Evolutionary conservation across 35 echinoderm and acorn worm species (phyloP).

Genomic region (Acanthaster planci): DNA sequence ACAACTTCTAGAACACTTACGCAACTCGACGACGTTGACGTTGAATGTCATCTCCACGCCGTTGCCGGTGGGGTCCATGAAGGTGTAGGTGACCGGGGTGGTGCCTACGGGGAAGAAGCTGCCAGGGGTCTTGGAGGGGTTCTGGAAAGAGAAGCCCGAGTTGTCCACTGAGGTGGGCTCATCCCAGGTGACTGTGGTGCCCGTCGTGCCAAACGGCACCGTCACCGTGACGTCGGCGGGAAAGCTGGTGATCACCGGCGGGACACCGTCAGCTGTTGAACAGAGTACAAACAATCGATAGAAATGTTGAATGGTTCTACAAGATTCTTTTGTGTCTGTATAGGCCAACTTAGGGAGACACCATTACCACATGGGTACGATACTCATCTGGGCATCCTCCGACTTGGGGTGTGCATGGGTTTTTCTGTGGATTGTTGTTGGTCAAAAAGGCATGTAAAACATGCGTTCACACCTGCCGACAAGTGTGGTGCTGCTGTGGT

Average conservation of each 20-base stretch:
- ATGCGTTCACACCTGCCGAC: no score
- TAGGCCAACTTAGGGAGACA: neutral
- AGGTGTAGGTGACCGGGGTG: conserved; percentile 45
- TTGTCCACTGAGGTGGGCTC: conserved; percentile 80
- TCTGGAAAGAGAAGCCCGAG: conserved; percentile 32
- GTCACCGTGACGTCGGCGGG: conserved; percentile 46
- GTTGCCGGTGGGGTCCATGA: conserved; percentile 42
- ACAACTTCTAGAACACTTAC: neutral
- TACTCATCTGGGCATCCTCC: neutral
- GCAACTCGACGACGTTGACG: conserved; percentile 21
- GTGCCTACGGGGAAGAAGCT: conserved; percentile 19
- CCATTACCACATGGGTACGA: neutral
- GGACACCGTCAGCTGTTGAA: conserved; percentile 28
- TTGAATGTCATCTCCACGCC: neutral
- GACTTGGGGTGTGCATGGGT: no score
- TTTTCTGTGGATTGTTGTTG: no score
- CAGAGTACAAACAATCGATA: neutral
- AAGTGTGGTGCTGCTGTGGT: no score
- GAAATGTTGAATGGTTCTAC: neutral
- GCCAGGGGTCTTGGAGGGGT: neutral
- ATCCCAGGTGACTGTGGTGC: conserved; percentile 51
- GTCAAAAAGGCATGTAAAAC: no score
- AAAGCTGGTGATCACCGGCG: conserved; percentile 59
- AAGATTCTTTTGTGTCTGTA: neutral
- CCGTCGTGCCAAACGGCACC: conserved; percentile 13